Evolutionary conservation across 2,113 vertebrate species (phyloP), one percentile per base, ranked within the genome.

Genomic region (Podocnemis expansa): DNA sequence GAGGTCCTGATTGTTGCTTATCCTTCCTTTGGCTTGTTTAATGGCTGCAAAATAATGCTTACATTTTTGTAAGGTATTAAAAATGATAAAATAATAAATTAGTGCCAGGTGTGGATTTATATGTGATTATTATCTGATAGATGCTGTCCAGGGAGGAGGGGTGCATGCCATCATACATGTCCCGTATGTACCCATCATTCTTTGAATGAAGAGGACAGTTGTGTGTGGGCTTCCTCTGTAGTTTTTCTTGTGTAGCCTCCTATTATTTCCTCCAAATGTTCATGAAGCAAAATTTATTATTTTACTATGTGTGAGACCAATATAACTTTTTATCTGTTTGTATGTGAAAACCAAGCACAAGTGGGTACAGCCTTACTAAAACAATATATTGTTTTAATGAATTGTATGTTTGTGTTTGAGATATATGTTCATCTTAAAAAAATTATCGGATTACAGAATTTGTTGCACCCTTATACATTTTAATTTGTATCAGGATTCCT

Each of bases 401-500:
- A 58, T 16, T 51, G 41, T 1, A 5, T 67, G 70, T 91, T 93
- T 89, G 2, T 3, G 22, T 38, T 38, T 24, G 4, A 49, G 76
- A 43, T 70, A 56, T 0, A 2, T 8, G n/a, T n/a, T n/a, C n/a
- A n/a, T 2, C 3, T 73, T 82, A 56, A 31, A 1, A 58, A 3
- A 51, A 51, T 78, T 4, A 70, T 91, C 34, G 73, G 17, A 78
- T 78, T 41, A 82, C 2, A 88, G 17, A 67, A 67, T 51, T 11
- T 63, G 0, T 34, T 80, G 17, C 16, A 80, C 1, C 0, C 76
- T 81, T 84, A 79, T 22, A 25, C 56, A 58, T 25, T 58, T 3
- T 17, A n/a, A 6, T 1, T 0, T 87, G 55, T 41, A 2, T 9
- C 5, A 4, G 4, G 3, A n/a, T 73, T 88, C 8, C 45, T 1